Percentiles rank a stretch among this genome's conserved stretches.
Evolutionary conservation across 1,140 invertebrate genomes (phyloP).

Genomic region (Psix sp.): DNA sequence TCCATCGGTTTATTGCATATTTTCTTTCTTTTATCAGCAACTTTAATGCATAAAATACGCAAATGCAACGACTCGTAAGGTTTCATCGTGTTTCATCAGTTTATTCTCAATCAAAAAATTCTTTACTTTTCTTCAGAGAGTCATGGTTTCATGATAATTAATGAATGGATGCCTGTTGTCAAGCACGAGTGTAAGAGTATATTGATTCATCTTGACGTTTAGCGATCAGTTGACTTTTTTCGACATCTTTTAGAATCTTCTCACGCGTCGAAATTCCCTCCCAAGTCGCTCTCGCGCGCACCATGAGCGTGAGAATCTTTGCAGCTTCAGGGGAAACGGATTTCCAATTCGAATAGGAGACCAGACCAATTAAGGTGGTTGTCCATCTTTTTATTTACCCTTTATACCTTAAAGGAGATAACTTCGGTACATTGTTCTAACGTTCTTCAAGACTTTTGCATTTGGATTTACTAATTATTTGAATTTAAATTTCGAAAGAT

Average conservation of each 20-base stretch:
- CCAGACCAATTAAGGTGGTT: slow-evolving; percentile 61
- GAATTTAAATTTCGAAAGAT: no score
- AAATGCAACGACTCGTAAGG: no score
- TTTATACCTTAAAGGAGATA: slow-evolving; percentile 43
- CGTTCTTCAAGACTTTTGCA: slow-evolving; percentile 5
- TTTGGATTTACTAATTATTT: no score
- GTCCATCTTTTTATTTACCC: slow-evolving; percentile 49
- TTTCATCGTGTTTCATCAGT: no score
- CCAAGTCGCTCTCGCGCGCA: slow-evolving; percentile 36
- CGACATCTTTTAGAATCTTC: slow-evolving; percentile 38
- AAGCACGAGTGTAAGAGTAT: no score
- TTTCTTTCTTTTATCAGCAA: slow-evolving; percentile 30
- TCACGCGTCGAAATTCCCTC: slow-evolving; percentile 55
- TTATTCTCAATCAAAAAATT: no score
- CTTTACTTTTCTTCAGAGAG: no score
- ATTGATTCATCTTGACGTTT: slow-evolving; percentile 42
- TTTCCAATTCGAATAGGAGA: slow-evolving; percentile 73
- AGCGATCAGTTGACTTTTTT: slow-evolving; percentile 35
- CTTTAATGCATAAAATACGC: slow-evolving; percentile 41
- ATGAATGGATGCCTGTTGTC: no score
- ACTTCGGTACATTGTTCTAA: slow-evolving; percentile 15
- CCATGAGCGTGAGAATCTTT: slow-evolving; percentile 69
- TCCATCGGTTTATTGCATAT: slow-evolving; percentile 41
- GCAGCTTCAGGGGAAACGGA: slow-evolving; percentile 72
- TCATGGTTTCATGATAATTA: no score